Conservation (phyloP, 2,888 invertebrate species). For the Petrolisthes cinctipes region DNA sequence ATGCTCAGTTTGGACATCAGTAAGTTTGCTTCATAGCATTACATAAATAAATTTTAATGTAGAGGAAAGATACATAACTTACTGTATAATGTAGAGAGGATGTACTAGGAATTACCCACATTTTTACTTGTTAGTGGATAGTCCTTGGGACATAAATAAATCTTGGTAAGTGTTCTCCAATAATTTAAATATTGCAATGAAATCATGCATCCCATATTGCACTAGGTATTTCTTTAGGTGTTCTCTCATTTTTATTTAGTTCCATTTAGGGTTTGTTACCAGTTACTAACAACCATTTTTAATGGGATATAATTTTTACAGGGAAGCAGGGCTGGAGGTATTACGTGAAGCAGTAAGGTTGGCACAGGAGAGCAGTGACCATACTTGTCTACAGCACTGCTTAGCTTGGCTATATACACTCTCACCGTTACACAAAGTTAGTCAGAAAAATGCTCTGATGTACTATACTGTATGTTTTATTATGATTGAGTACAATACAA, state of each 20-base stretch:
- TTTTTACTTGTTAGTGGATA: neutral
- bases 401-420: conserved; percentile 82
- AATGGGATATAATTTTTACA: conserved; percentile 69
- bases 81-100: neutral
- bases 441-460: neutral
- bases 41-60: conserved; percentile 12
- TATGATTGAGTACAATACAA: neutral
- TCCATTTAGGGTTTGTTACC: too few relatives aligned
- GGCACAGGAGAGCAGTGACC: conserved; percentile 89
- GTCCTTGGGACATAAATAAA: too few relatives aligned
- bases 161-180: too few relatives aligned
- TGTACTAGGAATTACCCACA: neutral
- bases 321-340: conserved; percentile 82
- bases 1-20: conserved; percentile 84
- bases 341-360: conserved; percentile 88
- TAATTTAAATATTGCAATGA: too few relatives aligned
- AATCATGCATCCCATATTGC: too few relatives aligned
- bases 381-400: conserved; percentile 86
- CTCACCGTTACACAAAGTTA: conserved; percentile 65
- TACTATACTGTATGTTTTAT: neutral
- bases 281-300: too few relatives aligned
- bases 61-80: too few relatives aligned
- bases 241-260: too few relatives aligned
- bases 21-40: conserved; percentile 13
- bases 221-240: too few relatives aligned